phyloP scores from a whole-genome alignment of 2,797 vertebrate species.

The Numenius phaeopus region DNA sequence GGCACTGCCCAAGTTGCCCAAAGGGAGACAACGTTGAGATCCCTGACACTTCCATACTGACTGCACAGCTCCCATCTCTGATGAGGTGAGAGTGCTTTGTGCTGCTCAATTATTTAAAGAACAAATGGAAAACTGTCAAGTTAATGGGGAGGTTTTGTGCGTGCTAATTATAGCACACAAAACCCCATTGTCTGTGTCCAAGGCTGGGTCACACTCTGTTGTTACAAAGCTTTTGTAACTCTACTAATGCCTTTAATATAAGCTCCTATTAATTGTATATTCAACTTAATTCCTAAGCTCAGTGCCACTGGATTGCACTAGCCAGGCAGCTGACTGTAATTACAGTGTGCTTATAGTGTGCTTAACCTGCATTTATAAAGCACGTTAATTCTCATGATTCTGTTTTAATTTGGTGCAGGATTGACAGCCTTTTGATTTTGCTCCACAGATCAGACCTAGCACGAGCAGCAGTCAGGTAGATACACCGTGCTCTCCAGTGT shows the following conservation, averaged over 20 bases:
- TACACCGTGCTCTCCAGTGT: neutral
- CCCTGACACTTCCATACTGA: neutral
- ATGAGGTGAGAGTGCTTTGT: neutral
- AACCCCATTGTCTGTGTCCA: constrained; percentile 28
- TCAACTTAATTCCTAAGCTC: constrained; percentile 72
- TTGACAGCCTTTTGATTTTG: constrained; percentile 33
- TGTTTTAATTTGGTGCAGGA: constrained; percentile 62
- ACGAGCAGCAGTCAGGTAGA: neutral
- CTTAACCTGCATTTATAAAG: constrained; percentile 74
- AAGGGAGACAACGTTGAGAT: neutral
- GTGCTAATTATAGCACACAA: constrained; percentile 64
- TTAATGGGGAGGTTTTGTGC: constrained; percentile 7
- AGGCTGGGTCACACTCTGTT: constrained; percentile 62
- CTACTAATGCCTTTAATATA: constrained; percentile 76
- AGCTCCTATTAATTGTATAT: constrained; percentile 78
- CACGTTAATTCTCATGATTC: constrained; percentile 46
- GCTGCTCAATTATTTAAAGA: neutral
- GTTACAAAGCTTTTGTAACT: constrained; percentile 76
- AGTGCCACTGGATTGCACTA: constrained; percentile 50
- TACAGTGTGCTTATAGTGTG: constrained; percentile 73
- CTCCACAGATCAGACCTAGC: neutral
- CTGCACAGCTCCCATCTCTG: neutral
- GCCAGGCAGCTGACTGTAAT: constrained; percentile 71
- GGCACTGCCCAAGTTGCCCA: neutral
- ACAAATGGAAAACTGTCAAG: constrained; percentile 19